phyloP scores from a whole-genome alignment of 2,888 invertebrate genomes.

The Hydraecia micacea region DNA sequence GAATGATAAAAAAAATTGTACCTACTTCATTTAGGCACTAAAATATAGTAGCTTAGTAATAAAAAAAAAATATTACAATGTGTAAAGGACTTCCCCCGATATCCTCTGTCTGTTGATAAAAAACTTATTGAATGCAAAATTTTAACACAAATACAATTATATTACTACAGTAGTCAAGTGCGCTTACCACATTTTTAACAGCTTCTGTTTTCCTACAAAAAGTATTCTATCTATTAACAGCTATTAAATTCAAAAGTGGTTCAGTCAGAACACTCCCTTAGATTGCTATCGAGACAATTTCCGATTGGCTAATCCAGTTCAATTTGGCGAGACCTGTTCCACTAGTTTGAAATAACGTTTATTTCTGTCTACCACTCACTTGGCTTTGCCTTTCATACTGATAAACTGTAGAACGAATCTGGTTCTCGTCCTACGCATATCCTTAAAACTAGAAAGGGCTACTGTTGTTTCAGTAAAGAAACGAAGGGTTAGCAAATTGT shows the following conservation, averaged over 20 bases:
- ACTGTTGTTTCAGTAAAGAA: not conserved
- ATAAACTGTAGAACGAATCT: constrained; percentile 29
- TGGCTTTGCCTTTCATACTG: constrained; percentile 39
- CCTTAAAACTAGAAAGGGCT: constrained; percentile 34
- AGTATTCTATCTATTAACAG: not conserved
- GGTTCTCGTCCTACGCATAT: constrained; percentile 39
- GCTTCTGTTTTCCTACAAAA: not conserved
- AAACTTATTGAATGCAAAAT: not conserved
- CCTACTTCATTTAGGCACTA: not conserved
- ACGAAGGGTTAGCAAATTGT: not conserved
- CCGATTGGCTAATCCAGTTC: constrained; percentile 59
- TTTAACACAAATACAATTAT: not conserved
- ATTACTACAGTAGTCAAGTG: no score
- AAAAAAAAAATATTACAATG: not conserved
- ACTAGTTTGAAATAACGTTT: constrained; percentile 53
- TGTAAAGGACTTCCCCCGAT: not conserved
- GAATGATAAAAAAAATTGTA: not conserved
- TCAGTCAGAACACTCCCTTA: constrained; percentile 48
- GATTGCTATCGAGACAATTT: constrained; percentile 60
- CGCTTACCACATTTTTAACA: not conserved
- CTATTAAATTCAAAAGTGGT: constrained; percentile 13
- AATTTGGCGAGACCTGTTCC: constrained; percentile 61
- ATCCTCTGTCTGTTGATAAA: not conserved
- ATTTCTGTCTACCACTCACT: constrained; percentile 46
- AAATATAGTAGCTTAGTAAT: not conserved